Base-by-base conservation (phyloP, 2,797 vertebrate genomes). In the Protonibea diacanthus region DNA sequence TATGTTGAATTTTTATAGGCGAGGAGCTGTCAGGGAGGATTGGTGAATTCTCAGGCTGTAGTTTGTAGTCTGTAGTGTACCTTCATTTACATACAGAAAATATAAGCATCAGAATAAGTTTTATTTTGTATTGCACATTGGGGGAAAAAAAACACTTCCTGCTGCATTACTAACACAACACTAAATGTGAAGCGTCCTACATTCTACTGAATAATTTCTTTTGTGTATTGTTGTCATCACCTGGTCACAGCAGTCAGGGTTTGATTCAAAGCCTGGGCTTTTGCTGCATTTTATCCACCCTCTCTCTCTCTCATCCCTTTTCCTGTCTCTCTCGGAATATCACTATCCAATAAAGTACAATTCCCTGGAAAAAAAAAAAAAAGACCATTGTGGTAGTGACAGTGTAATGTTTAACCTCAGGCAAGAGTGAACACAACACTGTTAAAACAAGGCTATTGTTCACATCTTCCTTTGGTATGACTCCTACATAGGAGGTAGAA, bases 81-180 rank as follows among this genome's bases (percentile, higher is more conserved):
- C 3, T 40, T 17, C 8, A 49, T 78, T 71, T 75, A 25, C 61
- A 70, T 45, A 38, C 17, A 60, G 21, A 45, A 69, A 70, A 44
- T 25, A 3, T 11, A 44, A n/a, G 27, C 4, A 13, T 81, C 44
- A 76, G 56, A 57, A 21, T 9, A 25, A 29, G 44, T 10, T 72
- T 6, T 21, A 40, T 63, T 52, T 73, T 76, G 14, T 49, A 3
- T 40, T 18, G 25, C 15, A 62, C 11, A 8, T 33, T 51, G 6
- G 11, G 3, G 7, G 7, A 33, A 15, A 11, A 60, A 38, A 47
- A 27, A 21, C 29, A 58, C 13, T 21, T 44, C 23, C 42, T 15
- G 5, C 29, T 12, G 20, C 29, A 63, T 57, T 33, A 55, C 33
- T 29, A 21, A 56, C 18, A 18, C 11, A 21, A 11, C 33, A 33